Conservation (phyloP, 2,888 invertebrate species). For the Lasioglossum malachurum region DNA sequence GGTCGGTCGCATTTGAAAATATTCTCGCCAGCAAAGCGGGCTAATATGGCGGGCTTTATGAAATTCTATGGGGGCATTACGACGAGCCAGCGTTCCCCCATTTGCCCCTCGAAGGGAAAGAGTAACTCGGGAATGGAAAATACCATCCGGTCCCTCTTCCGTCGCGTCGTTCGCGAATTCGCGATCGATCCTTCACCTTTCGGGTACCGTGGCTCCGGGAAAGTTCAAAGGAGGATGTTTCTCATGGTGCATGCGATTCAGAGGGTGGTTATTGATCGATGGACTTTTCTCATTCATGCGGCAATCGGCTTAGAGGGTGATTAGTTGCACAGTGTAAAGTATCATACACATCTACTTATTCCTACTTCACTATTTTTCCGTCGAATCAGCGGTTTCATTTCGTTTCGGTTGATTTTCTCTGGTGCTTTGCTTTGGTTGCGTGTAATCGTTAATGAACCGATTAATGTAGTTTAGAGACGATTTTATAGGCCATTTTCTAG, state of each 20-base stretch:
- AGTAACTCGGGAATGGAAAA: not conserved
- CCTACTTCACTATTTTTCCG: not conserved
- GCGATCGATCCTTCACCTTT: not conserved
- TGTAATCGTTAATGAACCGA: not conserved
- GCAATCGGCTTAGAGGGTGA: not conserved
- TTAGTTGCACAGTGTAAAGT: constrained; percentile 5
- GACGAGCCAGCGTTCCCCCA: not conserved
- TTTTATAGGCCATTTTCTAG: not conserved
- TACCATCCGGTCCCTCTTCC: not conserved
- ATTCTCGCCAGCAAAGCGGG: not conserved
- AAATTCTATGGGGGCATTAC: constrained; percentile 6
- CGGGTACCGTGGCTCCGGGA: not conserved
- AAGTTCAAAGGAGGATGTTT: not conserved
- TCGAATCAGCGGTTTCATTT: not conserved
- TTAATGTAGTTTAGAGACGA: not conserved
- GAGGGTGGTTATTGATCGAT: constrained; percentile 17
- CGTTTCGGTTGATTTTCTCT: not conserved
- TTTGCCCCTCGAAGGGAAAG: not conserved
- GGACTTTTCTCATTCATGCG: not conserved
- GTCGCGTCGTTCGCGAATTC: not conserved
- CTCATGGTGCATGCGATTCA: not conserved
- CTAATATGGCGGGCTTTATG: not conserved
- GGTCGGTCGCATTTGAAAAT: not conserved
- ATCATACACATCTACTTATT: not conserved
- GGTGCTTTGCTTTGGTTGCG: not conserved